These are phyloP conservation scores for Mycalesis mineus DNA, from an alignment of 2,888 invertebrate species.

Conservation along the genomic window DNA sequence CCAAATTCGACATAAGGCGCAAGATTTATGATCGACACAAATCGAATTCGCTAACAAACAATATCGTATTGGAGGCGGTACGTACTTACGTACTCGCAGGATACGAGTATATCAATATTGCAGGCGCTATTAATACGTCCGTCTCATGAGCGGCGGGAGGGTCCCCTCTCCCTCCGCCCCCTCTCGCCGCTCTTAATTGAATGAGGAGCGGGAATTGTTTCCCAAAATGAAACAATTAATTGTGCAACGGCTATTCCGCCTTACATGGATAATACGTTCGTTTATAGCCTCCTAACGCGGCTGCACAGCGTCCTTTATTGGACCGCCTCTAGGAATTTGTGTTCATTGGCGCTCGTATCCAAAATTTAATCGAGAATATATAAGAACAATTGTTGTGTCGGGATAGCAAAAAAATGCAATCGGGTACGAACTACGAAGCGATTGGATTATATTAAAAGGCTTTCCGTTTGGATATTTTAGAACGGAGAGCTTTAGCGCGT, in stretches of 20 bases:
- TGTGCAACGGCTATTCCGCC: conserved; percentile 79
- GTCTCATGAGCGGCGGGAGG: conserved; percentile 72
- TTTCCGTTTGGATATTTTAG: conserved; percentile 34
- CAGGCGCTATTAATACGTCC: conserved; percentile 78
- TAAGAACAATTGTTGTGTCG: conserved; percentile 67
- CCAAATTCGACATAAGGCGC: conserved; percentile 75
- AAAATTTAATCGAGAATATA: conserved; percentile 76
- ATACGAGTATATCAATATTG: conserved; percentile 78
- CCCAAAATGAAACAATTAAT: conserved; percentile 80
- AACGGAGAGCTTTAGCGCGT: conserved; percentile 49
- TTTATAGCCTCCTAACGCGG: conserved; percentile 78
- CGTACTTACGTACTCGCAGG: conserved; percentile 70
- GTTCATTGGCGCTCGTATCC: conserved; percentile 75
- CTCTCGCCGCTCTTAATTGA: conserved; percentile 78
- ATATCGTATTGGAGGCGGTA: conserved; percentile 75
- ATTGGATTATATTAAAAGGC: conserved; percentile 39
- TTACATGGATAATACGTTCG: conserved; percentile 79
- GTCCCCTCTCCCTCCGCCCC: conserved; percentile 40
- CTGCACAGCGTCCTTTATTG: conserved; percentile 77
- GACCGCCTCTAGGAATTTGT: conserved; percentile 77
- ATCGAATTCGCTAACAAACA: conserved; percentile 78
- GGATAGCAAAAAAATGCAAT: conserved; percentile 56
- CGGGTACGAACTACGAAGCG: conserved; percentile 41
- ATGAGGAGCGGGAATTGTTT: conserved; percentile 79
- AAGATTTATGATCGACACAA: conserved; percentile 78